Base-by-base conservation (phyloP, 2,113 vertebrate genomes). In the Microcebus jonahi region DNA sequence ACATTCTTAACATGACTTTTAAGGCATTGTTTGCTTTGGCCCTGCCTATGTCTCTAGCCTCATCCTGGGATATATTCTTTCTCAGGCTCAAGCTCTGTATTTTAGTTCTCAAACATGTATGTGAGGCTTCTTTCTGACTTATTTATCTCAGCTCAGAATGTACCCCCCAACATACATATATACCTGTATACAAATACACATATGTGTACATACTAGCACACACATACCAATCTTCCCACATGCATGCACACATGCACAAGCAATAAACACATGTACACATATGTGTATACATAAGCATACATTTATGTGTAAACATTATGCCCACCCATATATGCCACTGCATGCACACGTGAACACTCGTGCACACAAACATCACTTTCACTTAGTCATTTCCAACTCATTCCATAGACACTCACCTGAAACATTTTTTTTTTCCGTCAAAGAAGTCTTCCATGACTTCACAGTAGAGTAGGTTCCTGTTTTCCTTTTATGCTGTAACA, bases 381-480 rank as follows among this genome's bases (percentile, higher is more conserved):
- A 75, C 13, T 31, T 31, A 12, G 13, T 84, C 48, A n/a, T 0
- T 70, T 88, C 27, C 4, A 45, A 21, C 34, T 68, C 9, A 31
- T 48, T 84, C 50, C 77, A 76, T 36, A 73, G 45, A 79, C 77
- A 5, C 23, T 92, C 65, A 34, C n/a, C 31, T 68, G 36, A 71
- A 71, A 17, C 20, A 27, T 20, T 77, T 91, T 42, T 42, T 53
- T 42, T 53, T 75, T 50, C 50, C 29, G 55, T 88, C 5, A 61
- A 17, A 6, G 8, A 92, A 90, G 4, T 39, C 20, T 96, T 75
- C n/a, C 39, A 25, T 76, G n/a, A 77, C n/a, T 18, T 96, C 29
- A 18, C 21, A 68, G 5, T 61, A 48, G 34, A 84, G 6, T 8
- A 81, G 34, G 0, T 75, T 76, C 3, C 34, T 3, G 14, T 94